Conservation (phyloP, 1,140 invertebrate species). For the Drosophila gunungcola region DNA sequence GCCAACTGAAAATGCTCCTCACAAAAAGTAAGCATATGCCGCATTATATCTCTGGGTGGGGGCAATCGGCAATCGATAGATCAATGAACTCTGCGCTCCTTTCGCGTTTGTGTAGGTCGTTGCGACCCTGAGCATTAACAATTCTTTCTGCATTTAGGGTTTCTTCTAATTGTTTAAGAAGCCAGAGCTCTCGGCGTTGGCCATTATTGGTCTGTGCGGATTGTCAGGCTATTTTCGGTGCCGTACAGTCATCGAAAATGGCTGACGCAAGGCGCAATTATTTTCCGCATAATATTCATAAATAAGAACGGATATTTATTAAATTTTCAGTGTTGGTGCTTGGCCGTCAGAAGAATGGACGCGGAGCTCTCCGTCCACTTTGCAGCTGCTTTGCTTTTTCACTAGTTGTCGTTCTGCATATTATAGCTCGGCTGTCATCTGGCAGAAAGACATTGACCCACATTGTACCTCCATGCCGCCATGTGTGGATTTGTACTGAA, state of each 20-base stretch:
- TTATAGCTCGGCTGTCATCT: slow-evolving; percentile 23
- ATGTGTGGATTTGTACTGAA: slow-evolving; percentile 42
- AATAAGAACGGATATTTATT: slow-evolving; percentile 25
- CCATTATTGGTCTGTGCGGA: slow-evolving; percentile 42
- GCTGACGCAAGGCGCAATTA: slow-evolving; percentile 67
- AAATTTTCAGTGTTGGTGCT: slow-evolving; percentile 22
- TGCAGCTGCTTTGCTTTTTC: slow-evolving; percentile 46
- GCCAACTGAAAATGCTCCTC: slow-evolving; percentile 68
- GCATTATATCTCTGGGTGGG: slow-evolving; percentile 19
- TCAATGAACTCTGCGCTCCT: slow-evolving; percentile 38
- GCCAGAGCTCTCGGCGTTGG: slow-evolving; percentile 11
- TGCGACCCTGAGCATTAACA: not conserved
- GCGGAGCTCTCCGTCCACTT: slow-evolving; percentile 1
- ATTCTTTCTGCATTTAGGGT: slow-evolving; percentile 6
- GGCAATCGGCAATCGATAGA: slow-evolving; percentile 30
- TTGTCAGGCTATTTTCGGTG: slow-evolving; percentile 57
- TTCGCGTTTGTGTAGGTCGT: slow-evolving; percentile 19
- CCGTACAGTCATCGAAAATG: slow-evolving; percentile 20
- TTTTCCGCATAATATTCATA: slow-evolving; percentile 43
- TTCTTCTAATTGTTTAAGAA: slow-evolving; percentile 40
- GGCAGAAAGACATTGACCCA: slow-evolving; percentile 64
- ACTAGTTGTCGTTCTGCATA: slow-evolving; percentile 49
- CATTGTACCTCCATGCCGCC: slow-evolving; percentile 12
- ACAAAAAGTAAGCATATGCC: slow-evolving; percentile 57
- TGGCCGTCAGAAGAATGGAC: slow-evolving; percentile 4